Evolutionary conservation across 2,888 invertebrate genomes (phyloP), one percentile per base, ranked within the genome.

Genomic region (Megalurothrips usitatus): DNA sequence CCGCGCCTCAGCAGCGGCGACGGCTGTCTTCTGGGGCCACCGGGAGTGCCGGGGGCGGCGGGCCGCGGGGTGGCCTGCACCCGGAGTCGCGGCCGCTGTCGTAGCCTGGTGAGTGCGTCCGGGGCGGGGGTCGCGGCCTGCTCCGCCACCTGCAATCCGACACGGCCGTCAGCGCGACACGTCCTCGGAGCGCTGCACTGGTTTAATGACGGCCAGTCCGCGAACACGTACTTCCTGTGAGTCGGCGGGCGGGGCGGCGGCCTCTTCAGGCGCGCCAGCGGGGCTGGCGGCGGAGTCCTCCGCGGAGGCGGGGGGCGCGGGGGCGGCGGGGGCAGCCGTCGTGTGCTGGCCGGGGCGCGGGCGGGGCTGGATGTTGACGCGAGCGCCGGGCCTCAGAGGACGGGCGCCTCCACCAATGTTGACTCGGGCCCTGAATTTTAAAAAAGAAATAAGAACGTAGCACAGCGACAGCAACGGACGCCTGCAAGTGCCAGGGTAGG

Each of bases 331-430:
- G 81, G 87, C 87, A 9, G 86, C 87, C 34, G 89, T 85, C 34
- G 88, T 86, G 75, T 87, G 88, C 75, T 88, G 86, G 82, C 87
- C 87, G 63, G 88, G 88, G 81, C 89, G 82, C 0, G 88, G 87
- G 80, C 87, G 88, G 0, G 84, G 84, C 1, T 87, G 85, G 83
- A 92, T 86, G 85, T 92, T 92, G 79, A 93, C 87, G 84, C 92
- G 90, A 2, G 92, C 90, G 1, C 92, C 92, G 0, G 93, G 93
- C 81, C 93, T 88, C 80, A 92, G 87, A 0, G 92, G 90, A 80
- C 92, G 86, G 1, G 88, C 84, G 52, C 85, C 87, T 10, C 88
- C 88, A 0, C 89, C 89, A 82, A 88, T 88, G 81, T 89, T 89
- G 47, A 88, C 88, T 81, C 84, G 81, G 49, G 83, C 82, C 78